These are phyloP conservation scores for Ciona savignyi DNA, from an alignment of 23 tunicate species.

Conservation along the genomic window DNA sequence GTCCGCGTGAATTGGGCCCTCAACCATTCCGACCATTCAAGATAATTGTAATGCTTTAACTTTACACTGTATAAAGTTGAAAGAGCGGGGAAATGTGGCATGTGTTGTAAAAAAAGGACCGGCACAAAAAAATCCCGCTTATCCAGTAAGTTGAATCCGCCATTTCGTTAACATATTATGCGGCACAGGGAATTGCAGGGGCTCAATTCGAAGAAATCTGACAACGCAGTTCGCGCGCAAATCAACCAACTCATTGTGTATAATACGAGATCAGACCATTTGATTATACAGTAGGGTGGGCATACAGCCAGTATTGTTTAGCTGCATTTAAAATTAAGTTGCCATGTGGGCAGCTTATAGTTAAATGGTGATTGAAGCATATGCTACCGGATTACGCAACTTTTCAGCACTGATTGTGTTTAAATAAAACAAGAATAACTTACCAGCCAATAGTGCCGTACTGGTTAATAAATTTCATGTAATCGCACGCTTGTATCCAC, in stretches of 20 bases:
- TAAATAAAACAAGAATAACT: conserved; percentile 11
- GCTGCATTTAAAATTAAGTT: neutral
- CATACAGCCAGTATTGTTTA: too few species aligned
- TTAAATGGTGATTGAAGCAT: neutral
- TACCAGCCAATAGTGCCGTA: conserved; percentile 95
- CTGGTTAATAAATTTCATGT: conserved; percentile 95
- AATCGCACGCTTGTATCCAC: conserved; percentile 99
- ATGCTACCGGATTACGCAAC: neutral
- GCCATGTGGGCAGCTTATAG: neutral
- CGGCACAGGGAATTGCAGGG: too few species aligned
- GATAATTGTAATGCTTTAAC: too few species aligned
- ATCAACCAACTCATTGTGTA: neutral
- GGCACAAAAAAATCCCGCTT: too few species aligned
- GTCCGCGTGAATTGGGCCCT: neutral
- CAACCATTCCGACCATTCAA: neutral
- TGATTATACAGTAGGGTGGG: too few species aligned
- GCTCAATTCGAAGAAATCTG: neutral
- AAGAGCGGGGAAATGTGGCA: too few species aligned
- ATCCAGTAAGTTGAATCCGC: too few species aligned
- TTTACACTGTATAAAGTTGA: too few species aligned
- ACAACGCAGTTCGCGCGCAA: neutral
- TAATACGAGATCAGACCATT: too few species aligned
- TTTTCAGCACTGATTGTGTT: neutral
- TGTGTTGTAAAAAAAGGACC: too few species aligned
- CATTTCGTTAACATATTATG: too few species aligned